Conservation (phyloP, 2,888 invertebrate genomes). For the Brenthis ino region DNA sequence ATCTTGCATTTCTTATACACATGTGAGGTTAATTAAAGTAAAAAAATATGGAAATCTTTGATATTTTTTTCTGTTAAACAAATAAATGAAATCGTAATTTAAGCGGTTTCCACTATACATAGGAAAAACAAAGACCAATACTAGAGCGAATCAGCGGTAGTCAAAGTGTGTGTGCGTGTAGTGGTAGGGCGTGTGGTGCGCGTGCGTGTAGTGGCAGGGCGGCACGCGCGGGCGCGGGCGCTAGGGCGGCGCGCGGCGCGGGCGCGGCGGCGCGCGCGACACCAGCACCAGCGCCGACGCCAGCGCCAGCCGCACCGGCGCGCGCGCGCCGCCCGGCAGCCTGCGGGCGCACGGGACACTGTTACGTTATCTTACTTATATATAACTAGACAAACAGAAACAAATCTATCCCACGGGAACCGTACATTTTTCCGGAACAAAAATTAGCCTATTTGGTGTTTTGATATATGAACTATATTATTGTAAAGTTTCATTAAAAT, state of each 20-base stretch:
- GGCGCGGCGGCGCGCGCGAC: conserved; percentile 78
- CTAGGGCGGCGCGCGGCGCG: conserved; percentile 41
- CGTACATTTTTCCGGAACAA: no score
- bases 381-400: not conserved
- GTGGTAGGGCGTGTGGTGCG: conserved; percentile 38
- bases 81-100: no score
- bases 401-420: no score
- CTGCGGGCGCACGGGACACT: not conserved
- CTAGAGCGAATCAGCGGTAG: not conserved
- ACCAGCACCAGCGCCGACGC: conserved; percentile 91
- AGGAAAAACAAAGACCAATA: no score
- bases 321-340: conserved; percentile 84
- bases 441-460: no score
- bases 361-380: not conserved
- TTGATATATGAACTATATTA: no score
- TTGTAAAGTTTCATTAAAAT: no score
- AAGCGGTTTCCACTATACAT: no score
- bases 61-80: no score
- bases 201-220: conserved; percentile 41
- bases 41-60: no score
- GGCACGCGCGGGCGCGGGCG: conserved; percentile 24
- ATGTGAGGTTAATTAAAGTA: no score
- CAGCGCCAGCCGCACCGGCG: conserved; percentile 89
- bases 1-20: no score
- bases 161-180: conserved; percentile 13